Evolutionary conservation across 2,888 invertebrate species (phyloP), one percentile per base, ranked within the genome.

Genomic region (Phyto melanocephala): DNA sequence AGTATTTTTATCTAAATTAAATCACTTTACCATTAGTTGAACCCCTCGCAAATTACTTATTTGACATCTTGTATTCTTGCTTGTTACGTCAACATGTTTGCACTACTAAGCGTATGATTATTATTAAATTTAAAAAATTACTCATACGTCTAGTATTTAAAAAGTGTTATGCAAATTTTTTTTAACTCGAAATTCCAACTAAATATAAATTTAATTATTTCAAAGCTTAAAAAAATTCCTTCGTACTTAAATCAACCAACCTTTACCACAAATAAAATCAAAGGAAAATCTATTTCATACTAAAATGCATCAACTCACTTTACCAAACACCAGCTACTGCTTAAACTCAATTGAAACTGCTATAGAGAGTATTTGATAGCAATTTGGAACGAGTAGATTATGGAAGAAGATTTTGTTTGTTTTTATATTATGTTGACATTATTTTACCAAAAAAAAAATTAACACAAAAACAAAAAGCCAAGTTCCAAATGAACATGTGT

Each of bases 361-460:
- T 58, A 56, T 52, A 40, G 40, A 74, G 70, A 5, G 3, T 62
- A 68, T 68, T 78, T 75, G 74, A 52, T 58, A 78, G 62, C 45
- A 47, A 75, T 47, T 75, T 65, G 35, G 13, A 37, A 70, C 50
- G 42, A 82, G 74, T 78, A 75, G 78, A 82, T 82, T 82, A 82
- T 75, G 68, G 74, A 75, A 75, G 74, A 74, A 60, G 54, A 65
- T 65, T 74, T 78, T 54, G 63, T 78, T 74, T 74, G 24, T 74
- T 28, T 71, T 68, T 81, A 70, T 78, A 78, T 74, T 74, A 81
- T 65, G 63, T 78, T 78, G 78, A 82, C 81, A 78, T 78, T 74
- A 70, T 70, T 81, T 75, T 77, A 52, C 56, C 20, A 56, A 63
- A 56, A 67, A 35, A 28, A 54, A 58, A 28, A 33, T 5, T 37